Percentiles rank a stretch among this genome's conserved stretches.
Evolutionary conservation across 2,113 vertebrate genomes (phyloP).

Genomic region (Formicarius rufipectus): DNA sequence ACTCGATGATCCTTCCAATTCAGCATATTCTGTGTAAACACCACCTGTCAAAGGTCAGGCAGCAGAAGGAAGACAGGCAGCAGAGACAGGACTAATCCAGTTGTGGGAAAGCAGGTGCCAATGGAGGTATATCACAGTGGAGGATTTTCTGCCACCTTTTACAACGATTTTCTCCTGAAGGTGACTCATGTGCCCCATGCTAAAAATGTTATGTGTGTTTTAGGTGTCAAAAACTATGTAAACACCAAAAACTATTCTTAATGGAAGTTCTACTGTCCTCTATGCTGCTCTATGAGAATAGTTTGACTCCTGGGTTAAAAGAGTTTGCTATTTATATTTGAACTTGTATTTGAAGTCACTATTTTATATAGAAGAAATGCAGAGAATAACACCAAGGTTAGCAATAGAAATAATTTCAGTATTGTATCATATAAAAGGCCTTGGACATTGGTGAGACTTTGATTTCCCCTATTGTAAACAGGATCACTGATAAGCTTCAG

Average conservation of each 20-base stretch:
- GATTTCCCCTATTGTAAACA: neutral
- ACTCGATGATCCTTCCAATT: neutral
- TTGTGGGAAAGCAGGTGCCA: neutral
- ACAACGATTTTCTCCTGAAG: neutral
- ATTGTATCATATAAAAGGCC: neutral
- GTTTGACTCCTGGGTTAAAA: neutral
- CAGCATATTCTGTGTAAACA: neutral
- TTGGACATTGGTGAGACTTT: neutral
- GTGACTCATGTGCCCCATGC: neutral
- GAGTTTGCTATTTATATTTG: neutral
- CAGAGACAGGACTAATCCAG: neutral
- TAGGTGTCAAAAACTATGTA: neutral
- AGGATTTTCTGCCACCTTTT: neutral
- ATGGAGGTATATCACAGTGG: too few species aligned
- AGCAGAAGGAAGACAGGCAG: neutral
- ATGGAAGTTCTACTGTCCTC: neutral
- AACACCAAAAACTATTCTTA: neutral
- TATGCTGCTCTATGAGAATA: neutral
- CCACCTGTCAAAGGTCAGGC: neutral
- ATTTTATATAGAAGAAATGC: neutral
- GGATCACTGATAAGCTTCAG: neutral
- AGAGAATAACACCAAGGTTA: neutral
- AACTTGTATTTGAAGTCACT: neutral
- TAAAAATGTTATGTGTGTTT: neutral
- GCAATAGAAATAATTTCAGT: neutral